phyloP scores from a whole-genome alignment of 2,888 invertebrate species.

The Lasius platythorax region DNA sequence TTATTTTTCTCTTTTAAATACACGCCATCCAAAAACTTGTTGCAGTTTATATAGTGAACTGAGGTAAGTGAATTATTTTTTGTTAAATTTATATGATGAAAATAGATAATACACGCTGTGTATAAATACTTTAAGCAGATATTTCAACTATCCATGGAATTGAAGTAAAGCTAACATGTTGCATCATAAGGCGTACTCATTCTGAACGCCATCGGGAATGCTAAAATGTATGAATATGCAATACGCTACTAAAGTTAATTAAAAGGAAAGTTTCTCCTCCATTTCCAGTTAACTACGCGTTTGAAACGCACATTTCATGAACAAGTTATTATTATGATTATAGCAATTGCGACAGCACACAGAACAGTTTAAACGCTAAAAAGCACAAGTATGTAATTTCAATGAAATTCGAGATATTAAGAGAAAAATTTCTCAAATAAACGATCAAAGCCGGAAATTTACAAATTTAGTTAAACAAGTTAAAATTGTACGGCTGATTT shows the following conservation, averaged over 20 bases:
- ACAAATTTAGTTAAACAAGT: not conserved
- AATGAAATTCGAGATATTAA: not conserved
- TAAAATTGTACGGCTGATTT: not conserved
- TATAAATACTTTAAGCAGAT: not conserved
- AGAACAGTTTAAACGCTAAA: not conserved
- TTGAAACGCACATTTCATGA: conserved; percentile 2
- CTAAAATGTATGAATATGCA: conserved; percentile 44
- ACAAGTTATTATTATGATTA: conserved; percentile 19
- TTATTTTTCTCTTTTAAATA: not conserved
- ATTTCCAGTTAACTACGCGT: conserved; percentile 8
- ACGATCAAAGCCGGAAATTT: not conserved
- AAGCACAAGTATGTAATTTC: not conserved
- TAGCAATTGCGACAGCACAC: conserved; percentile 4
- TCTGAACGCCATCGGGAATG: conserved; percentile 1
- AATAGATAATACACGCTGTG: not conserved
- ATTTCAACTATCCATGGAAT: not conserved
- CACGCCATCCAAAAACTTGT: not conserved
- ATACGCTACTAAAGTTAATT: conserved; percentile 39
- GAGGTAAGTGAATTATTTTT: not conserved
- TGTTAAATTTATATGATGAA: not conserved
- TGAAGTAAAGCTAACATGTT: not conserved
- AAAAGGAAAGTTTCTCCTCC: conserved; percentile 38
- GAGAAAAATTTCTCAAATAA: not conserved
- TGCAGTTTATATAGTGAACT: not conserved
- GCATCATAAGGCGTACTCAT: conserved; percentile 5